These are phyloP conservation scores for Lasioglossum calceatum DNA, from an alignment of 2,888 invertebrate species.

Conservation along the genomic window DNA sequence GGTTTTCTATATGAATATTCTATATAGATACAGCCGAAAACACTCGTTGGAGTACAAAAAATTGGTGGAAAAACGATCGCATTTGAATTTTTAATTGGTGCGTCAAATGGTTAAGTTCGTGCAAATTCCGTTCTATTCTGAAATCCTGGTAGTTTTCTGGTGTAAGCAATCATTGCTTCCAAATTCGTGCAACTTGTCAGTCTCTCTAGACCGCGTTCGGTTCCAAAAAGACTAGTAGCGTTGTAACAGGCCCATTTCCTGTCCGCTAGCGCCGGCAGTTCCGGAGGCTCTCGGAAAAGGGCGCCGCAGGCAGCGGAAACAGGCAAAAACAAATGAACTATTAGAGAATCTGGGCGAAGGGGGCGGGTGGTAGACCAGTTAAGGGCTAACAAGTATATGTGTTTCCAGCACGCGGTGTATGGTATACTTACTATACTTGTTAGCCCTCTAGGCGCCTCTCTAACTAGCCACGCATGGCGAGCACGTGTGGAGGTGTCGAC, in stretches of 20 bases:
- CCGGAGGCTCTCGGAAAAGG: conserved; percentile 18
- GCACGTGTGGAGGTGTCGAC: conserved; percentile 84
- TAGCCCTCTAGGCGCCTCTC: conserved; percentile 67
- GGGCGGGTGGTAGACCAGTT: conserved; percentile 50
- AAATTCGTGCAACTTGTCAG: neutral
- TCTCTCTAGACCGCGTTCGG: neutral
- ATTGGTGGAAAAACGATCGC: no score
- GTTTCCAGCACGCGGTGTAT: neutral
- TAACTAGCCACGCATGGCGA: conserved; percentile 83
- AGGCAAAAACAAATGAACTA: conserved; percentile 79
- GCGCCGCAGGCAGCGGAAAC: conserved; percentile 67
- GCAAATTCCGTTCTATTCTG: no score
- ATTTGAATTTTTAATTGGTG: no score
- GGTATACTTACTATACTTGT: conserved; percentile 53
- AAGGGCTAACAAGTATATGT: conserved; percentile 66
- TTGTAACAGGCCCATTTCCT: conserved; percentile 1
- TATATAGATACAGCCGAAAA: no score
- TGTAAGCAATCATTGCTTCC: no score
- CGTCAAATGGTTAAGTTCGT: no score
- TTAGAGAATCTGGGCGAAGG: conserved; percentile 65
- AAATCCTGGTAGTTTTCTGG: no score
- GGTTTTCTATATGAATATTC: no score
- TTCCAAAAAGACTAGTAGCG: neutral
- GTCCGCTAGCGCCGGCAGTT: conserved; percentile 2
- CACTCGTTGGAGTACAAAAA: no score